Percentiles rank a stretch among this genome's conserved stretches.
Conservation (phyloP, 1,140 invertebrate species). For the Drosophila subpulchrella region DNA sequence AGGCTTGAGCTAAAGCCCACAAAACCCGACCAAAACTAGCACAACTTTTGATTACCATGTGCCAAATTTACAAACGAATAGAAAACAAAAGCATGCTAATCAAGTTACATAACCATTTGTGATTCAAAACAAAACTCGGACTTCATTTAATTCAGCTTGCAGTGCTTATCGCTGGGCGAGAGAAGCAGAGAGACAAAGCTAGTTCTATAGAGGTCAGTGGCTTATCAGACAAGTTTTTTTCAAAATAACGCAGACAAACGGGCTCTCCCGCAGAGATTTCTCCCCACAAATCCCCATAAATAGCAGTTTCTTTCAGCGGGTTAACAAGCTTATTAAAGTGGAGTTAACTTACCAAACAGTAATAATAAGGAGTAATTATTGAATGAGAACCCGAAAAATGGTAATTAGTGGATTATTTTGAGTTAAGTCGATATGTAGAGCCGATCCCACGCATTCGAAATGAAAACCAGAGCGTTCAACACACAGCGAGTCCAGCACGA, state of each 20-base stretch:
- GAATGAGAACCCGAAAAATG: constrained; percentile 23
- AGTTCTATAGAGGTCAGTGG: constrained; percentile 68
- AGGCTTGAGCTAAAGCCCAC: background rate
- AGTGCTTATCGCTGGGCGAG: constrained; percentile 44
- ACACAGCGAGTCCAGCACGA: constrained; percentile 70
- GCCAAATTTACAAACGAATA: constrained; percentile 26
- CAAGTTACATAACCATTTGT: constrained; percentile 41
- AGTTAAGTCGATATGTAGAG: background rate
- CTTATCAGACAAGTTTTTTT: constrained; percentile 65
- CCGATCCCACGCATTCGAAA: constrained; percentile 45
- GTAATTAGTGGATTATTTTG: constrained; percentile 19
- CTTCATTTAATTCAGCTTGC: constrained; percentile 48
- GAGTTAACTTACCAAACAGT: constrained; percentile 35
- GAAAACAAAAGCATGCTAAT: constrained; percentile 28
- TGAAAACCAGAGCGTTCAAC: constrained; percentile 68
- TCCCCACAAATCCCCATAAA: background rate
- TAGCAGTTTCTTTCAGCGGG: background rate
- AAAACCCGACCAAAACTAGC: background rate
- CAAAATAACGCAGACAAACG: constrained; percentile 18
- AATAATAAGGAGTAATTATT: constrained; percentile 29
- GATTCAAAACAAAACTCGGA: constrained; percentile 47
- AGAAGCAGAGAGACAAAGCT: constrained; percentile 34
- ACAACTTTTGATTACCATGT: constrained; percentile 22
- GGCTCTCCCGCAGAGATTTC: constrained; percentile 11
- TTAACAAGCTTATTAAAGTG: constrained; percentile 40